These are phyloP conservation scores for Octomys mimax DNA, from an alignment of 2,797 vertebrate genomes.

Conservation along the genomic window DNA sequence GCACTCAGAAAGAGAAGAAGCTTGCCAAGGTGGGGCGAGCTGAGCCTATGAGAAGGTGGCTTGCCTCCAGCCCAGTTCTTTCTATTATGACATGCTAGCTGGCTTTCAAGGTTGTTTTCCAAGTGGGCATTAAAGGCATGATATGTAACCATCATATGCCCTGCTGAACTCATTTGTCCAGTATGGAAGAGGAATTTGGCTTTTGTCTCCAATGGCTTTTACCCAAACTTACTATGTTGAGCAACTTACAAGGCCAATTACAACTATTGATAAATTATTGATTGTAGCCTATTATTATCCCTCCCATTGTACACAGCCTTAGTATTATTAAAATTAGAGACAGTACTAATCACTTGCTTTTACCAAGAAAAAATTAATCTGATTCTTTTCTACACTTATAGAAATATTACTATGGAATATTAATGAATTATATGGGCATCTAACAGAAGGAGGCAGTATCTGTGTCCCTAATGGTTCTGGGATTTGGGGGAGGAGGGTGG, in stretches of 20 bases:
- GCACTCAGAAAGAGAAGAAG: not conserved
- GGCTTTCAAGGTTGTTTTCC: not conserved
- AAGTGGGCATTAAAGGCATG: not conserved
- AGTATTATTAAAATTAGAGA: constrained; percentile 29
- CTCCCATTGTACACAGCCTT: not conserved
- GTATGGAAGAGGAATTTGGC: not conserved
- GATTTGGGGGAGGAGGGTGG: not conserved
- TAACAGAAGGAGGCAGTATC: constrained; percentile 28
- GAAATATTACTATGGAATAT: not conserved
- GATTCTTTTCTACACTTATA: constrained; percentile 4
- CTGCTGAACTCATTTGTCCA: not conserved
- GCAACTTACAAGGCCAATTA: constrained; percentile 28
- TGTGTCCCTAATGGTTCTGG: not conserved
- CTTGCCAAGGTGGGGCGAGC: not conserved
- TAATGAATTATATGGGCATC: not conserved
- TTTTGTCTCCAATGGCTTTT: not conserved
- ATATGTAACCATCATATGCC: not conserved
- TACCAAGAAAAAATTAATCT: not conserved
- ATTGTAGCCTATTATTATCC: not conserved
- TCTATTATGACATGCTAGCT: not conserved
- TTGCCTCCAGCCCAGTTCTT: not conserved
- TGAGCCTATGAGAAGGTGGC: not conserved
- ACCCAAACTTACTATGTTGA: not conserved
- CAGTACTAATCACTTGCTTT: not conserved
- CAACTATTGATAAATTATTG: constrained; percentile 20